Evolutionary conservation across 2,113 vertebrate species (phyloP).

Genomic region (Octodon degus): DNA sequence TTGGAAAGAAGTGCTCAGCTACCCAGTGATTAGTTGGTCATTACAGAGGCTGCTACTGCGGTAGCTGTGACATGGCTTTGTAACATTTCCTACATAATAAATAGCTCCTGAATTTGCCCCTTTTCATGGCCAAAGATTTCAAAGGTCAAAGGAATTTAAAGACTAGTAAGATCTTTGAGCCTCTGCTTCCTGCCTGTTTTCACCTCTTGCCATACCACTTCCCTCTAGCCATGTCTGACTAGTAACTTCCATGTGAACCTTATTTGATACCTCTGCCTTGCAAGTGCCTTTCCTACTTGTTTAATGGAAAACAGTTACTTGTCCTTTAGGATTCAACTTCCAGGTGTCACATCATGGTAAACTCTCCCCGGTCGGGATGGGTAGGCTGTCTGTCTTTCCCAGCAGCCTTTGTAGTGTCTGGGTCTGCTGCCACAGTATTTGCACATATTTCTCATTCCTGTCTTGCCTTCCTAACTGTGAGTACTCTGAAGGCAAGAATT

Average conservation of each 20-base stretch:
- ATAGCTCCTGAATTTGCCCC: not conserved
- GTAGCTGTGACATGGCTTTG: not conserved
- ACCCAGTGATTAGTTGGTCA: not conserved
- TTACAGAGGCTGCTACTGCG: not conserved
- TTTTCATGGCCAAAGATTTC: not conserved
- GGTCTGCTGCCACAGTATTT: not conserved
- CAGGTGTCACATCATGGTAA: not conserved
- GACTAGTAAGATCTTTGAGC: not conserved
- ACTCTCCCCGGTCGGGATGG: not conserved
- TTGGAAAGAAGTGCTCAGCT: not conserved
- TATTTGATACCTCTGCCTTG: not conserved
- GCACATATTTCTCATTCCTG: not conserved
- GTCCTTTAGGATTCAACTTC: not conserved
- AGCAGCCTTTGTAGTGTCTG: not conserved
- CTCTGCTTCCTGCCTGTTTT: not conserved
- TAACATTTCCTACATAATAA: not conserved
- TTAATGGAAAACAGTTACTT: not conserved
- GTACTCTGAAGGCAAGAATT: not conserved
- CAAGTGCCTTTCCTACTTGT: not conserved
- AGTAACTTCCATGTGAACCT: not conserved
- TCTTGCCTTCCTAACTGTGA: slow-evolving; percentile 15
- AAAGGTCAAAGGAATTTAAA: not conserved
- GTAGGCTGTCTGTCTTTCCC: not conserved
- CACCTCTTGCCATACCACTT: not conserved
- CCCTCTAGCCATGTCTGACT: not conserved